These are phyloP conservation scores for Hylyphantes graminicola DNA, from an alignment of 1,140 invertebrate genomes.

Conservation along the genomic window DNA sequence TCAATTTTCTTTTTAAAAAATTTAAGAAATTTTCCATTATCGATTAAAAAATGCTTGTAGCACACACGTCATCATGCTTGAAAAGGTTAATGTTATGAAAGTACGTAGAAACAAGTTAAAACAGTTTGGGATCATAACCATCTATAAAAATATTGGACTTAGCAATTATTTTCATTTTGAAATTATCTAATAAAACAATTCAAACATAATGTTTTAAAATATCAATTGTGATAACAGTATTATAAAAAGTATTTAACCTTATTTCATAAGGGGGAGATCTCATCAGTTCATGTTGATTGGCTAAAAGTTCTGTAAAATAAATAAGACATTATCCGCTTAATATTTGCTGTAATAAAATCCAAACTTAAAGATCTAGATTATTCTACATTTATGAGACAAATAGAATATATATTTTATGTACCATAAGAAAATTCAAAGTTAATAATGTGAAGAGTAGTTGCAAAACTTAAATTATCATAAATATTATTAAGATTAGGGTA, in stretches of 20 bases:
- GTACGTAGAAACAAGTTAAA: too few species aligned
- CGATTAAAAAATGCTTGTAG: too few species aligned
- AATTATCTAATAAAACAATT: neutral
- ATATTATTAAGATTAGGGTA: too few species aligned
- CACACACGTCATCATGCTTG: too few species aligned
- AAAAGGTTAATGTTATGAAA: too few species aligned
- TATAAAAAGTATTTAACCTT: constrained; percentile 66
- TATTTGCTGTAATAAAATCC: neutral
- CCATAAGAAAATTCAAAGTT: too few species aligned
- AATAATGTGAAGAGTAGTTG: too few species aligned
- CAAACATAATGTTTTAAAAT: neutral
- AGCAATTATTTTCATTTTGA: neutral
- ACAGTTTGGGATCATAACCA: too few species aligned
- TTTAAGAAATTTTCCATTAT: neutral
- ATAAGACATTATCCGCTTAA: neutral
- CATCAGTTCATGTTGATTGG: constrained; percentile 80
- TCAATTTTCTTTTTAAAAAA: neutral
- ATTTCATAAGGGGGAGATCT: constrained; percentile 85
- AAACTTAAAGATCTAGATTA: too few species aligned
- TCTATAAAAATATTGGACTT: neutral
- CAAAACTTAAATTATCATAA: too few species aligned
- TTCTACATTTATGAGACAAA: too few species aligned
- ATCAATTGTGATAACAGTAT: neutral
- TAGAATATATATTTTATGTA: too few species aligned
- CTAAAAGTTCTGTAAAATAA: constrained; percentile 77